A percentile compares a stretch with the other conserved stretches of the same genome.
phyloP scores from a whole-genome alignment of 2,888 invertebrate genomes.

The Drosophila mercatorum region DNA sequence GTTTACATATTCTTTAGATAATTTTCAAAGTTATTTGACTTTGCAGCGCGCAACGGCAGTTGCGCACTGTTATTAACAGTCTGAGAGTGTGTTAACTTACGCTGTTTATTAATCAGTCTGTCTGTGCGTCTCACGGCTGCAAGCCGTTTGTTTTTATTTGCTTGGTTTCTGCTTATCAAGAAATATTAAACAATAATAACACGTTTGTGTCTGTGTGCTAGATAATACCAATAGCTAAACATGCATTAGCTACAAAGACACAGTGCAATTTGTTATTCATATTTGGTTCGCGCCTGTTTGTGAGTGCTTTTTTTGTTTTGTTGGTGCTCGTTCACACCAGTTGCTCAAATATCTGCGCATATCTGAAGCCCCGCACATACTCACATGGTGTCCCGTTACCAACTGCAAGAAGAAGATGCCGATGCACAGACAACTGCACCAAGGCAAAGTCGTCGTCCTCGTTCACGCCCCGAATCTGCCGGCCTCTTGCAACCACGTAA shows the following conservation, averaged over 20 bases:
- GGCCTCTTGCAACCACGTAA: constrained; percentile 70
- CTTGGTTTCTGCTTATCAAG: constrained; percentile 17
- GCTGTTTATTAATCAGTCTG: constrained; percentile 4
- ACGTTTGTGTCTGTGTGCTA: background rate
- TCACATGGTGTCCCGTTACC: constrained; percentile 55
- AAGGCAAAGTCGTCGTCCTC: constrained; percentile 30
- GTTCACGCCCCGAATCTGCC: constrained; percentile 60
- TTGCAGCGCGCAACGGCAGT: background rate
- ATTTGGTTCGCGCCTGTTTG: constrained; percentile 15
- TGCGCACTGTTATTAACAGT: background rate
- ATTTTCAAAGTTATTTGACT: background rate
- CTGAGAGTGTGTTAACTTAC: background rate
- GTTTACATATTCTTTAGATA: background rate
- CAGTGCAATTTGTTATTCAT: constrained; percentile 6
- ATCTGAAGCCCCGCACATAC: background rate
- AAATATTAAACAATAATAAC: constrained; percentile 11
- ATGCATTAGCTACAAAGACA: background rate
- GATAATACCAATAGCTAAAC: constrained; percentile 21
- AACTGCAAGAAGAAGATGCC: constrained; percentile 46
- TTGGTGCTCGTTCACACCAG: constrained; percentile 24
- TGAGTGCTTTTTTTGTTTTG: constrained; percentile 5
- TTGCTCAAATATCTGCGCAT: constrained; percentile 21
- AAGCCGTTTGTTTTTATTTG: constrained; percentile 19
- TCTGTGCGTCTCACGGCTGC: background rate
- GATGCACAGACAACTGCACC: constrained; percentile 16